A percentile compares a stretch with the other conserved stretches of the same genome.
Evolutionary conservation across 2,888 invertebrate species (phyloP).

Genomic region (Furcula furcula): DNA sequence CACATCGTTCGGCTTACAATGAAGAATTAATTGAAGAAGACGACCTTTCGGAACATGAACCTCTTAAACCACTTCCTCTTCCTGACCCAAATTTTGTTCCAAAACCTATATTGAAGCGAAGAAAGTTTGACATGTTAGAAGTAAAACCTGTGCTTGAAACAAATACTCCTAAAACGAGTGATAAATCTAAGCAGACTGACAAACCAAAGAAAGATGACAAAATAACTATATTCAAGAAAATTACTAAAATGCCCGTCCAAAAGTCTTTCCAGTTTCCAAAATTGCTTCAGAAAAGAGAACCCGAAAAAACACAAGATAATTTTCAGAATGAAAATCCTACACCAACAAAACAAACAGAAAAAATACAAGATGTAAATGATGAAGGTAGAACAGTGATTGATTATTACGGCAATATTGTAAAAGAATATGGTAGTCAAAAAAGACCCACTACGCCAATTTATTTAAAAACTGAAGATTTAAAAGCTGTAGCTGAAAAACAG

Average conservation of each 20-base stretch:
- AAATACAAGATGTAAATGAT: slow-evolving; percentile 72
- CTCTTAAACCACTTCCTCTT: slow-evolving; percentile 83
- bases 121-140: slow-evolving; percentile 49
- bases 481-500: slow-evolving; percentile 80
- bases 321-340: slow-evolving; percentile 28
- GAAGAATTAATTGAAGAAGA: slow-evolving; percentile 56
- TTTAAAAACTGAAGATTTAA: slow-evolving; percentile 83
- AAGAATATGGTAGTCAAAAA: slow-evolving; percentile 83
- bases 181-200: slow-evolving; percentile 34
- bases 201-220: slow-evolving; percentile 63
- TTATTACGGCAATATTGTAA: slow-evolving; percentile 90
- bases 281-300: slow-evolving; percentile 61
- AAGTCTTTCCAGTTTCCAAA: slow-evolving; percentile 63
- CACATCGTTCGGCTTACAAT: slow-evolving; percentile 44
- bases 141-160: slow-evolving; percentile 26
- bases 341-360: slow-evolving; percentile 39
- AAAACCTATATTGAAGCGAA: slow-evolving; percentile 89
- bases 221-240: slow-evolving; percentile 63
- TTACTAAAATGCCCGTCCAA: slow-evolving; percentile 65
- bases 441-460: slow-evolving; percentile 77
- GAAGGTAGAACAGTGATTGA: slow-evolving; percentile 87
- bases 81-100: slow-evolving; percentile 88
- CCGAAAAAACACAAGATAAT: slow-evolving; percentile 37
- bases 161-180: slow-evolving; percentile 28
- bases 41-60: slow-evolving; percentile 79